phyloP scores from a whole-genome alignment of 2,797 vertebrate species.

The Gymnothorax javanicus region DNA sequence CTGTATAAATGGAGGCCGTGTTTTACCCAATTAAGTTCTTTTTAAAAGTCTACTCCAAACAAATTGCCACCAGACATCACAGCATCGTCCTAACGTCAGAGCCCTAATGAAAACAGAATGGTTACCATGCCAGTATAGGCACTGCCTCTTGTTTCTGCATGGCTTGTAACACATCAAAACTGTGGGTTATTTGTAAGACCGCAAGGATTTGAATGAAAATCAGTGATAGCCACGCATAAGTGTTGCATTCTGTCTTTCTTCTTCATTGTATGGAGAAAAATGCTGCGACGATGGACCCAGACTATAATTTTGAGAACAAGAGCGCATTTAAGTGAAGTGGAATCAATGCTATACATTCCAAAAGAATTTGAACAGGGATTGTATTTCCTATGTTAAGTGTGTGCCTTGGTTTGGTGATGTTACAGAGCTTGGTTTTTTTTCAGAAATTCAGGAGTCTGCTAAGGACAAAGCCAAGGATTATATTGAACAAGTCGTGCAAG shows the following conservation, averaged over 20 bases:
- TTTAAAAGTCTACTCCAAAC: neutral
- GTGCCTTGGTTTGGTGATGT: neutral
- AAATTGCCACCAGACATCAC: neutral
- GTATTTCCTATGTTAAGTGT: neutral
- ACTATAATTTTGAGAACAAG: neutral
- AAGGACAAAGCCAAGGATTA: neutral
- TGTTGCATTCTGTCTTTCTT: neutral
- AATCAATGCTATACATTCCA: neutral
- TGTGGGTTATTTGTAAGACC: neutral
- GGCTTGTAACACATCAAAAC: neutral
- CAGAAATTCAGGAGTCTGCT: neutral
- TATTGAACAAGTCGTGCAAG: neutral
- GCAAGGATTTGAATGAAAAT: neutral
- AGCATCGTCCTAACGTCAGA: neutral
- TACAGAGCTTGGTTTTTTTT: neutral
- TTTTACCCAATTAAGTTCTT: neutral
- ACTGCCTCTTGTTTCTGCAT: neutral
- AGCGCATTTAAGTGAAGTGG: neutral
- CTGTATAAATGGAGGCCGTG: neutral
- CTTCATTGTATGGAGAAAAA: neutral
- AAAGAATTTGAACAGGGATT: neutral
- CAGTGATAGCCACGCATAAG: neutral
- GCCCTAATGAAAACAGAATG: neutral
- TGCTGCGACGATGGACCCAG: neutral
- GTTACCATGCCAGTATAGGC: neutral